phyloP scores from a whole-genome alignment of 2,797 vertebrate species.

The Onychomys arenicola region DNA sequence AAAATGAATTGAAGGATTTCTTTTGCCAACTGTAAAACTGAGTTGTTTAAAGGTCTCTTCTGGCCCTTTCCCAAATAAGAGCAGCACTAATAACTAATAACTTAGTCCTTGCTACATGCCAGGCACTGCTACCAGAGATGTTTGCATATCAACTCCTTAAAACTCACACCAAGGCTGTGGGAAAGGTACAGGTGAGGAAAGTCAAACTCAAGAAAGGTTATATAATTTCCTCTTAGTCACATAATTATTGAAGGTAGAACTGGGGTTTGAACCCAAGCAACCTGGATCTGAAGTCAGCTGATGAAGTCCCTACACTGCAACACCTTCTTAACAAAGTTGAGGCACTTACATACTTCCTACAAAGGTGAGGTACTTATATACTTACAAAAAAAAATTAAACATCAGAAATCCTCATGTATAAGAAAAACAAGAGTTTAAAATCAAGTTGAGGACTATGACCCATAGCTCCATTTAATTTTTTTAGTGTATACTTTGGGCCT shows the following conservation, averaged over 20 bases:
- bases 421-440: conserved; percentile 5
- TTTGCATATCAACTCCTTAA: not conserved
- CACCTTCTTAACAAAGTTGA: not conserved
- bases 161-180: not conserved
- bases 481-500: not conserved
- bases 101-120: not conserved
- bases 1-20: not conserved
- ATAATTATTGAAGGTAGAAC: not conserved
- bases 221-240: not conserved
- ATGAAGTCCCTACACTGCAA: not conserved
- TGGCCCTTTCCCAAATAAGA: not conserved
- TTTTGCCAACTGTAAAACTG: not conserved
- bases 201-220: not conserved
- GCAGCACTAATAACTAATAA: not conserved
- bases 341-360: not conserved
- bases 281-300: not conserved
- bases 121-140: not conserved
- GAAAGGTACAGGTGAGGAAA: not conserved
- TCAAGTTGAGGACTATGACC: not conserved
- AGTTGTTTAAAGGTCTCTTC: not conserved
- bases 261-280: not conserved
- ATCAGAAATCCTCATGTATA: not conserved
- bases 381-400: not conserved
- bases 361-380: not conserved
- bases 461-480: not conserved